Evolutionary conservation across 2,113 vertebrate species (phyloP).

Genomic region (Arizona elegans): DNA sequence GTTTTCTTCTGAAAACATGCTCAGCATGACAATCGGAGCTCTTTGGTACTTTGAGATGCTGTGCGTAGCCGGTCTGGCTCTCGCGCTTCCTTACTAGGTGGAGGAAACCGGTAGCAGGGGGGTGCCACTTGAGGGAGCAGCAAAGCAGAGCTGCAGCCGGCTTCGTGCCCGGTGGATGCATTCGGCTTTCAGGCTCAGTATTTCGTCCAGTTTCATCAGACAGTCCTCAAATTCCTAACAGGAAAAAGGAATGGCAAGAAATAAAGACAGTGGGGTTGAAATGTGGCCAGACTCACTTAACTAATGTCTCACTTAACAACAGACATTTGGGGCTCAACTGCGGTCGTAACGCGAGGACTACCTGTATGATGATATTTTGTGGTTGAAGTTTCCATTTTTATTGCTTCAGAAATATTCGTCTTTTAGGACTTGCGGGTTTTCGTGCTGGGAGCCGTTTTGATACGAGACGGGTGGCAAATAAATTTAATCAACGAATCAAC

Average conservation of each 20-base stretch:
- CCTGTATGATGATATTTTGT: too few relatives aligned
- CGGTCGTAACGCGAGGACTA: neutral
- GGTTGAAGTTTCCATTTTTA: too few relatives aligned
- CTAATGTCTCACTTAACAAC: too few relatives aligned
- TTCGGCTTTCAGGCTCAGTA: slow-evolving; percentile 75
- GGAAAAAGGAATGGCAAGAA: slow-evolving; percentile 2
- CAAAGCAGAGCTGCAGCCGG: slow-evolving; percentile 73
- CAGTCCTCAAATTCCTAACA: slow-evolving; percentile 80
- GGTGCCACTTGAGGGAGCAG: neutral
- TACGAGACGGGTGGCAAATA: too few relatives aligned
- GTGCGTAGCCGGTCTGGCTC: neutral
- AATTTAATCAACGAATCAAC: too few relatives aligned
- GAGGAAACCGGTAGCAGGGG: slow-evolving; percentile 17
- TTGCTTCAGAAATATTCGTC: too few relatives aligned
- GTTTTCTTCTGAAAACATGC: neutral
- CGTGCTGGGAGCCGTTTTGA: too few relatives aligned
- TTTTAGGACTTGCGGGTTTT: too few relatives aligned
- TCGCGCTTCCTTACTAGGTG: neutral
- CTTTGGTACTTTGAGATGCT: neutral
- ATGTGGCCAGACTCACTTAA: too few relatives aligned
- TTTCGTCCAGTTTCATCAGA: slow-evolving; percentile 75
- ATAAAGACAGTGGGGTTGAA: neutral
- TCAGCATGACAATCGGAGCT: slow-evolving; percentile 2
- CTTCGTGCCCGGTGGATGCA: slow-evolving; percentile 75
- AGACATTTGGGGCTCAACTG: neutral